Percentiles rank a stretch among this genome's conserved stretches.
These are phyloP conservation scores for Macrosiphum euphorbiae DNA, from an alignment of 2,888 invertebrate species.

Conservation along the genomic window DNA sequence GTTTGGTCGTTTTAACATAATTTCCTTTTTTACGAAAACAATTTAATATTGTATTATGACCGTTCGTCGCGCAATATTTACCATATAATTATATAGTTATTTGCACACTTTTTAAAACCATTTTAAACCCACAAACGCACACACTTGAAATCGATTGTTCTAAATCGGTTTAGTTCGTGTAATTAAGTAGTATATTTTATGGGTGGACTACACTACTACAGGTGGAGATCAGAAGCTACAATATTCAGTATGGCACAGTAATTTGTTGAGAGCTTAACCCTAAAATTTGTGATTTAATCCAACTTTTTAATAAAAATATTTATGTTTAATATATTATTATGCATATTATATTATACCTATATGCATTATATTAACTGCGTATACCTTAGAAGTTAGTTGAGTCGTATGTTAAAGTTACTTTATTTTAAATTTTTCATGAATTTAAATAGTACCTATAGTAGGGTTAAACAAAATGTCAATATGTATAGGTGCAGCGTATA, in stretches of 20 bases:
- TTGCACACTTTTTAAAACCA: not conserved
- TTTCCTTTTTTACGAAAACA: not conserved
- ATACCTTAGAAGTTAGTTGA: not conserved
- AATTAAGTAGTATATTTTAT: not conserved
- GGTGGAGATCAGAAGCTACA: not conserved
- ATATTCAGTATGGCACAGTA: not conserved
- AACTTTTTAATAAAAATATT: not conserved
- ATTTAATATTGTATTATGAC: not conserved
- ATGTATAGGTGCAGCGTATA: too few species aligned
- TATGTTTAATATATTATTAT: not conserved
- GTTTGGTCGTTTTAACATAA: not conserved
- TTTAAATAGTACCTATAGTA: not conserved
- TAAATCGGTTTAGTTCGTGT: not conserved
- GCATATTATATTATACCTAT: not conserved
- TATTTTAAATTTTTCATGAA: not conserved
- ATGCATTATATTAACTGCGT: not conserved
- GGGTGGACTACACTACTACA: not conserved
- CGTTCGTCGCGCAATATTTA: not conserved
- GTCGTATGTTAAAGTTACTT: not conserved
- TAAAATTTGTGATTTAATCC: not conserved
- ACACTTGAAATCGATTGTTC: not conserved
- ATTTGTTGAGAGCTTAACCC: not conserved
- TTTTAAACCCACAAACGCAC: not conserved
- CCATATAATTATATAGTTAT: constrained; percentile 3
- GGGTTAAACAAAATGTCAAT: too few species aligned